Conservation (phyloP, 2,888 invertebrate species). For the Pandemis heparana region DNA sequence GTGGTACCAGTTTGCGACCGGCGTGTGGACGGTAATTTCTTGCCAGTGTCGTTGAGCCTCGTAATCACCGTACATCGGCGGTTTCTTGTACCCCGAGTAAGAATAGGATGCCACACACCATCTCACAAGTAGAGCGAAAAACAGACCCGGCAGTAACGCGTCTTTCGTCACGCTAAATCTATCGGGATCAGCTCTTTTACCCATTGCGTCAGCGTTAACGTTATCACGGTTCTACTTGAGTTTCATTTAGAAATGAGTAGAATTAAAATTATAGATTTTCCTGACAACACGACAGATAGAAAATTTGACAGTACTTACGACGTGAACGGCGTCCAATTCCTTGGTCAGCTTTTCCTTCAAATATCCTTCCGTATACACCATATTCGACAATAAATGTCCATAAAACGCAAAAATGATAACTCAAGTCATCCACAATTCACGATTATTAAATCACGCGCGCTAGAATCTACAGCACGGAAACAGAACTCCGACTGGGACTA, state of each 20-base stretch:
- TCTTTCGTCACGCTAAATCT: slow-evolving; percentile 76
- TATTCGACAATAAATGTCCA: slow-evolving; percentile 77
- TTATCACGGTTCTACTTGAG: slow-evolving; percentile 25
- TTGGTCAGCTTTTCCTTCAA: slow-evolving; percentile 88
- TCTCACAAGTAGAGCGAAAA: slow-evolving; percentile 88
- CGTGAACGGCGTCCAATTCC: slow-evolving; percentile 89
- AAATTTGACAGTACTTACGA: slow-evolving; percentile 88
- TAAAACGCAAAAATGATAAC: slow-evolving; percentile 52
- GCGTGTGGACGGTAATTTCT: slow-evolving; percentile 97
- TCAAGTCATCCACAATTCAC: slow-evolving; percentile 61
- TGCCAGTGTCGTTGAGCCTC: slow-evolving; percentile 99
- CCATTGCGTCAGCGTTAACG: slow-evolving; percentile 59
- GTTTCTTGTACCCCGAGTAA: slow-evolving; percentile 92
- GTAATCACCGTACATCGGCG: slow-evolving; percentile 98
- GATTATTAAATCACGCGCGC: slow-evolving; percentile 51
- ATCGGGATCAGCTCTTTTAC: slow-evolving; percentile 71
- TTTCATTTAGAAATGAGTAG: slow-evolving; percentile 58
- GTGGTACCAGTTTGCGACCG: slow-evolving; percentile 90
- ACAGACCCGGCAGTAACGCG: slow-evolving; percentile 80
- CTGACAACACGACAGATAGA: slow-evolving; percentile 66
- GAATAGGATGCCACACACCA: slow-evolving; percentile 91
- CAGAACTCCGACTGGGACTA: slow-evolving; percentile 56
- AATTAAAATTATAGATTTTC: slow-evolving; percentile 47
- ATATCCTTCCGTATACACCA: slow-evolving; percentile 88
- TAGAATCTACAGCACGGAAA: slow-evolving; percentile 52